Conservation (phyloP, 2,113 vertebrate species). For the Psilopsiagon aurifrons region DNA sequence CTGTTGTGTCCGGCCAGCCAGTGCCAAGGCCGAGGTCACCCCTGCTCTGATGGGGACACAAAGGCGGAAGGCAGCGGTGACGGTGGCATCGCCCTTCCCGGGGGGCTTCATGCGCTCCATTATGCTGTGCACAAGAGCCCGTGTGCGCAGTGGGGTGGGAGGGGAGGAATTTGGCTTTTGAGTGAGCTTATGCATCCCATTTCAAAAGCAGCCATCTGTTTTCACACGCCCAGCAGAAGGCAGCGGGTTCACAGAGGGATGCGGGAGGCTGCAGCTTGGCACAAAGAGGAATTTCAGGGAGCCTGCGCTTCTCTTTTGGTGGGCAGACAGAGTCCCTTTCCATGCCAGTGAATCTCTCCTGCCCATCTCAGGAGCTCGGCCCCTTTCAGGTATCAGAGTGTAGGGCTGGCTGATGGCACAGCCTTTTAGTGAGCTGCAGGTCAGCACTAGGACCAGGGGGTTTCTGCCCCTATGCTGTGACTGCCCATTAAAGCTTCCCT, state of each 20-base stretch:
- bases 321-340: neutral
- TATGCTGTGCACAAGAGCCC: neutral
- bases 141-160: neutral
- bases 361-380: neutral
- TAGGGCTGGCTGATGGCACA: neutral
- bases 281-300: neutral
- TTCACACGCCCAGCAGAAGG: conserved; percentile 42
- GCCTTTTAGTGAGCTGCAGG: neutral
- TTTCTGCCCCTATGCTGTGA: rapidly evolving
- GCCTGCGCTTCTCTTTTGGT: neutral
- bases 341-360: neutral
- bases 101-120: neutral
- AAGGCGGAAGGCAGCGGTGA: neutral
- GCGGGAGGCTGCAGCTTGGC: conserved; percentile 16
- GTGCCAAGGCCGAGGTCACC: neutral
- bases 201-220: conserved; percentile 48
- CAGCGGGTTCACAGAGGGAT: conserved; percentile 28
- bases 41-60: neutral
- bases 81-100: neutral
- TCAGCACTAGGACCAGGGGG: neutral
- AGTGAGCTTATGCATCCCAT: neutral
- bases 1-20: neutral
- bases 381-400: neutral
- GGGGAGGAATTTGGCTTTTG: conserved; percentile 39
- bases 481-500: neutral